phyloP scores from a whole-genome alignment of 2,797 vertebrate species.

The Atherinosoma microstoma region DNA sequence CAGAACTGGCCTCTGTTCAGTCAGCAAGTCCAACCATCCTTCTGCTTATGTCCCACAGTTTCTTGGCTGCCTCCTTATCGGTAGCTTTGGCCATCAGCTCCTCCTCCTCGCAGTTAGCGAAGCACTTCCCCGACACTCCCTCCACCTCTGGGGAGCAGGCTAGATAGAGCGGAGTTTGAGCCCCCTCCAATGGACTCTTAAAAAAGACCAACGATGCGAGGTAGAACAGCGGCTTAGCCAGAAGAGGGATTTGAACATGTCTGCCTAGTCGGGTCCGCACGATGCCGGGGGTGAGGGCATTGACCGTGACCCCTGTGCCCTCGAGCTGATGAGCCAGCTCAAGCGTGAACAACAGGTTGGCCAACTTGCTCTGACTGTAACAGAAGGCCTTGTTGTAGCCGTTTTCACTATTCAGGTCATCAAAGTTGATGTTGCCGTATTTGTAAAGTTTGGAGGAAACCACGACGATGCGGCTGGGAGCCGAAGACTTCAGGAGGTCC shows the following conservation, averaged over 20 bases:
- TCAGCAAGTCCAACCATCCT: slow-evolving; percentile 90
- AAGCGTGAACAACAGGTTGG: slow-evolving; percentile 91
- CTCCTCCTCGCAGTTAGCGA: slow-evolving; percentile 92
- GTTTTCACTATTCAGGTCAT: slow-evolving; percentile 91
- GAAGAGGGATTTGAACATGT: slow-evolving; percentile 88
- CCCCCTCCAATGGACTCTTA: slow-evolving; percentile 91
- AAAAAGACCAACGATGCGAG: slow-evolving; percentile 91
- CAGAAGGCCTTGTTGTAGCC: slow-evolving; percentile 90
- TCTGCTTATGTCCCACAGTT: slow-evolving; percentile 93
- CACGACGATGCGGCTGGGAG: slow-evolving; percentile 91
- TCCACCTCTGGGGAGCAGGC: slow-evolving; percentile 90
- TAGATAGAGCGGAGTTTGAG: slow-evolving; percentile 91
- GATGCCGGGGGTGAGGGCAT: slow-evolving; percentile 92
- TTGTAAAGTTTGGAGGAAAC: slow-evolving; percentile 97
- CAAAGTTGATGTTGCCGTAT: slow-evolving; percentile 92
- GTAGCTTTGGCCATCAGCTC: slow-evolving; percentile 88
- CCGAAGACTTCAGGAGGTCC: slow-evolving; percentile 89
- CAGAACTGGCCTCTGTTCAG: slow-evolving; percentile 62
- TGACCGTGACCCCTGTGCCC: slow-evolving; percentile 89
- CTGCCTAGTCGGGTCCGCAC: slow-evolving; percentile 92
- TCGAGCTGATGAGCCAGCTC: slow-evolving; percentile 88
- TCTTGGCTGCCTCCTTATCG: slow-evolving; percentile 88
- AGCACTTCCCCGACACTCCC: slow-evolving; percentile 90
- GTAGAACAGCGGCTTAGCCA: slow-evolving; percentile 89
- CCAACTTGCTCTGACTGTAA: slow-evolving; percentile 95